A percentile compares a stretch with the other conserved stretches of the same genome.
phyloP scores from a whole-genome alignment of 2,797 vertebrate genomes.

The Odontamblyopus rebecca region DNA sequence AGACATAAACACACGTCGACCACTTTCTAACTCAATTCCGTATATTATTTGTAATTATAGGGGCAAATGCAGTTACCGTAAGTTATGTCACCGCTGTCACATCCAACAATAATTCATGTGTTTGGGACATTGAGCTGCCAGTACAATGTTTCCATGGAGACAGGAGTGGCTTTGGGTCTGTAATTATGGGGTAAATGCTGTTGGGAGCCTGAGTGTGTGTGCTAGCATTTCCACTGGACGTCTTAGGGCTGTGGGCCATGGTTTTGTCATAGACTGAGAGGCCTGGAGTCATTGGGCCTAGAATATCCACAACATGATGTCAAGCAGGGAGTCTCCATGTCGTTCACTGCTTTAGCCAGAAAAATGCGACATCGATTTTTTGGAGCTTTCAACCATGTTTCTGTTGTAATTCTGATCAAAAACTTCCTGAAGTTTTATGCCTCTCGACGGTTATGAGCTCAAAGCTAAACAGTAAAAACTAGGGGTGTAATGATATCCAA shows the following conservation, averaged over 20 bases:
- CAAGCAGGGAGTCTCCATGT: constrained; percentile 60
- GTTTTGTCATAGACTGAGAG: constrained; percentile 76
- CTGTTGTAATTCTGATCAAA: not conserved
- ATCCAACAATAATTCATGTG: constrained; percentile 21
- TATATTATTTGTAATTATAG: constrained; percentile 7
- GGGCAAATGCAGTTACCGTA: not conserved
- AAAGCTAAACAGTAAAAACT: too few relatives aligned
- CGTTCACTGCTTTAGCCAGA: constrained; percentile 15
- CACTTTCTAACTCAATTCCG: not conserved
- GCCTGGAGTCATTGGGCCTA: constrained; percentile 79
- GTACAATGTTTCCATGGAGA: constrained; percentile 81
- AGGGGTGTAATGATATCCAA: too few relatives aligned
- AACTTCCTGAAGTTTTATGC: not conserved
- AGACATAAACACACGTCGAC: not conserved
- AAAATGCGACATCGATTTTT: not conserved
- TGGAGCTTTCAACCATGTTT: not conserved
- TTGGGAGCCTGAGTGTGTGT: constrained; percentile 82
- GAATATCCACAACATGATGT: constrained; percentile 72
- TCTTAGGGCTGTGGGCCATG: constrained; percentile 76
- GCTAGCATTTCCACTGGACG: constrained; percentile 79
- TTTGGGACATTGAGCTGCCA: constrained; percentile 36
- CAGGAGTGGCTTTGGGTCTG: constrained; percentile 77
- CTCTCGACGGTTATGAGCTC: too few relatives aligned
- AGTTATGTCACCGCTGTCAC: constrained; percentile 28
- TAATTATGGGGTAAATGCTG: constrained; percentile 84